Evolutionary conservation across 2,888 invertebrate genomes (phyloP).

Genomic region (Tribolium freemani): DNA sequence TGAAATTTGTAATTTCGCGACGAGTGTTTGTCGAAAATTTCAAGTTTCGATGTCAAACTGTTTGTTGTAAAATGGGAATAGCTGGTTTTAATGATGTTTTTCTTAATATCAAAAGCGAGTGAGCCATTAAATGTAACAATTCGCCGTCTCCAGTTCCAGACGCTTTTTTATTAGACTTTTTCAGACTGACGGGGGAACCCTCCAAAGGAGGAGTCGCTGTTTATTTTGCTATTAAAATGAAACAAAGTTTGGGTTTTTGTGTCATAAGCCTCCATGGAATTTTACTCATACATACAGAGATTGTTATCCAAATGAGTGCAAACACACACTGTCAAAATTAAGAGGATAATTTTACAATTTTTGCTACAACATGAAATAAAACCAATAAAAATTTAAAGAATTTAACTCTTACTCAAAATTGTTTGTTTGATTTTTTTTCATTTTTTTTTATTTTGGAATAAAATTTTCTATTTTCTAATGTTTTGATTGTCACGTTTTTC

Average conservation of each 20-base stretch:
- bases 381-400: no score
- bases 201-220: background rate
- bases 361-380: no score
- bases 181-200: background rate
- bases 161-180: conserved; percentile 26
- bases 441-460: no score
- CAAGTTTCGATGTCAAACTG: conserved; percentile 3
- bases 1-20: background rate
- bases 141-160: conserved; percentile 27
- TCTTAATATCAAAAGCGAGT: conserved; percentile 27
- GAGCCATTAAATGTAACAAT: conserved; percentile 25
- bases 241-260: conserved; percentile 21
- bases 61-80: conserved; percentile 16
- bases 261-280: background rate
- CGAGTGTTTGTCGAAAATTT: background rate
- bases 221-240: conserved; percentile 27
- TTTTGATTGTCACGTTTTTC: no score
- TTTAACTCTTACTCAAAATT: no score
- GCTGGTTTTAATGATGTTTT: conserved; percentile 30
- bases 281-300: background rate
- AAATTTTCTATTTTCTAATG: no score
- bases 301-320: background rate
- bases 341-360: no score
- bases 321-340: no score
- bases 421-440: no score